Base-by-base conservation (phyloP, 2,888 invertebrate genomes). In the Limulus polyphemus region DNA sequence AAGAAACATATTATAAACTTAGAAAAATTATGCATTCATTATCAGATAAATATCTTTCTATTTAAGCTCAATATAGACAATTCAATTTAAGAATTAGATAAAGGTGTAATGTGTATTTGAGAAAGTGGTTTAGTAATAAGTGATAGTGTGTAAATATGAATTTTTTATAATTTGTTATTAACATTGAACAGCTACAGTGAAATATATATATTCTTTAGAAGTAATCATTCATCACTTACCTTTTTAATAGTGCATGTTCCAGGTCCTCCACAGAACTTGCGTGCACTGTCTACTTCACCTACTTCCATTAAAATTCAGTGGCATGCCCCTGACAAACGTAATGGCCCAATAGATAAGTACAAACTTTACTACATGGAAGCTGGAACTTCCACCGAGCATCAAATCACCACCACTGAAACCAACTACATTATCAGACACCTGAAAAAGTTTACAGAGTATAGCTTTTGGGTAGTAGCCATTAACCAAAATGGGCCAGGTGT, bases 291-390 rank as follows among this genome's bases (percentile, higher is more conserved):
- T 0, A 79, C 83, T 0, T 86, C 86, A 46, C 84, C 92, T 51
- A 85, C 84, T 69, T 82, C 85, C 61, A 82, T 94, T 69, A 80
- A 82, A 56, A 83, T 93, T 2, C 79, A 82, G 60, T 97, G 95
- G 95, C 80, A 82, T 51, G 82, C 86, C 49, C 94, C 94, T 0
- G 75, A 80, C 32, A 76, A 56, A 49, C 51, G 55, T 13, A 61
- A 59, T 49, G 64, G 62, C 10, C 69, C 69, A 14, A 64, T 65
- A 50, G 77, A 81, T 48, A 82, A 84, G 72, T 90, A 89, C 75
- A 83, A 84, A 68, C 81, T 92, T 61, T 88, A 84, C 71, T 90
- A 87, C 74, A 83, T 85, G 74, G 85, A 86, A 79, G 85, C 57
- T 17, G 58, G 61, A 11, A 52, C 80, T 0, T 71, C 73, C n/a